A percentile compares a stretch with the other conserved stretches of the same genome.
phyloP scores from a whole-genome alignment of 2,888 invertebrate species.

The Luperina testacea region DNA sequence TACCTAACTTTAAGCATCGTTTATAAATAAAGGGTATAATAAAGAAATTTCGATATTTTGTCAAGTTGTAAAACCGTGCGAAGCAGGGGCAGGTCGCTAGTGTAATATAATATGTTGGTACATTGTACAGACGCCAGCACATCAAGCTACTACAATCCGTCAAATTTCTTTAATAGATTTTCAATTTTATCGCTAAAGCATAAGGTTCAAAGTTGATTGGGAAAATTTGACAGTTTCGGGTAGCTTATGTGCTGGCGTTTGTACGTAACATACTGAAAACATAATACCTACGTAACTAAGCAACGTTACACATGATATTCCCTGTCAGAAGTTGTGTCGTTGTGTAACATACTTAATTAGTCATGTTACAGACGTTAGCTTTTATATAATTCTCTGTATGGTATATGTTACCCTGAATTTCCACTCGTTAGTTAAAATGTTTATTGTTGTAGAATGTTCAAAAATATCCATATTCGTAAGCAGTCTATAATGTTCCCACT shows the following conservation, averaged over 20 bases:
- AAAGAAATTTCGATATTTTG: too few species aligned
- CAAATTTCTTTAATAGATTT: too few species aligned
- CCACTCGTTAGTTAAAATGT: background rate
- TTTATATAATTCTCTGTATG: constrained; percentile 13
- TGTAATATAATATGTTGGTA: background rate
- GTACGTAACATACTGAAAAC: background rate
- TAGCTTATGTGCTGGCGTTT: too few species aligned
- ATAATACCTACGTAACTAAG: background rate
- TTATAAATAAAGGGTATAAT: too few species aligned
- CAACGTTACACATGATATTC: constrained; percentile 16
- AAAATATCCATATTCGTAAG: background rate
- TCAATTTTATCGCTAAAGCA: too few species aligned
- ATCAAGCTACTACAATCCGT: too few species aligned
- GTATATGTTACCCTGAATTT: background rate
- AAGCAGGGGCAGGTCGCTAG: too few species aligned
- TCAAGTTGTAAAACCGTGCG: too few species aligned
- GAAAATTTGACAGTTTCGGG: too few species aligned
- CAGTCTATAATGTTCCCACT: too few species aligned
- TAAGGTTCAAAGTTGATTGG: too few species aligned
- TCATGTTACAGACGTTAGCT: constrained; percentile 48
- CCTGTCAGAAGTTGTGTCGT: constrained; percentile 7
- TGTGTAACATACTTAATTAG: constrained; percentile 53
- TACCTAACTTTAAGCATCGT: too few species aligned
- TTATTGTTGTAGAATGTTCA: background rate
- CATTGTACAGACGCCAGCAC: background rate